Base-by-base conservation (phyloP, 2,797 vertebrate species). In the Rhodeus uyekii region DNA sequence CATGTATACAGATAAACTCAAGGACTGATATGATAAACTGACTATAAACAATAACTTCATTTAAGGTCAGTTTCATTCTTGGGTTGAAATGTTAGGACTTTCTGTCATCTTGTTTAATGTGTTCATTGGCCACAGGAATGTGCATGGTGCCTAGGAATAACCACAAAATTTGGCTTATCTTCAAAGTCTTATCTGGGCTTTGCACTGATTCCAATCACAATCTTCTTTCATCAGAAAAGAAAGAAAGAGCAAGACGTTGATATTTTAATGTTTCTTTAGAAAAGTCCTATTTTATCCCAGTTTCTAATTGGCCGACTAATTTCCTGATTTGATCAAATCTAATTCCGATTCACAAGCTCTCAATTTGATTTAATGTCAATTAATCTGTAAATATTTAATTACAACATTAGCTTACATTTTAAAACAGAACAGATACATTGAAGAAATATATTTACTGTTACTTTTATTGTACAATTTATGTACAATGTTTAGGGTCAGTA, bases 131-230 rank as follows among this genome's bases (percentile, higher is more conserved):
- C 55, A 44, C 55, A 76, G 9, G 16, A 44, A 29, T 55, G 32
- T 44, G 55, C 55, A 44, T 27, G 38, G 24, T 63, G 27, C 18
- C 55, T 73, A 73, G 19, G 8, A 22, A 61, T 63, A 76, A 32
- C 18, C 3, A 19, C 39, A 14, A 4, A 32, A 44, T 42, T 5
- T 5, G 55, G 27, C 24, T 32, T 46, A 46, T 76, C 58, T 76
- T 76, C 58, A 76, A 63, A 61, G 36, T 46, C 53, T 76, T 44
- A 76, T 76, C 16, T 61, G 24, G 38, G 36, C 29, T 63, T 76
- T 46, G 18, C 46, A 63, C 39, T 34, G 58, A 63, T 44, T 63
- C 39, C 55, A 76, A 63, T 46, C 39, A 63, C 22, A 44, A 76
- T 38, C n/a, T 63, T 76, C 27, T 76, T 34, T 72, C 27, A 72